Evolutionary conservation across 2,113 vertebrate species (phyloP).

Genomic region (Trogon melanurus): DNA sequence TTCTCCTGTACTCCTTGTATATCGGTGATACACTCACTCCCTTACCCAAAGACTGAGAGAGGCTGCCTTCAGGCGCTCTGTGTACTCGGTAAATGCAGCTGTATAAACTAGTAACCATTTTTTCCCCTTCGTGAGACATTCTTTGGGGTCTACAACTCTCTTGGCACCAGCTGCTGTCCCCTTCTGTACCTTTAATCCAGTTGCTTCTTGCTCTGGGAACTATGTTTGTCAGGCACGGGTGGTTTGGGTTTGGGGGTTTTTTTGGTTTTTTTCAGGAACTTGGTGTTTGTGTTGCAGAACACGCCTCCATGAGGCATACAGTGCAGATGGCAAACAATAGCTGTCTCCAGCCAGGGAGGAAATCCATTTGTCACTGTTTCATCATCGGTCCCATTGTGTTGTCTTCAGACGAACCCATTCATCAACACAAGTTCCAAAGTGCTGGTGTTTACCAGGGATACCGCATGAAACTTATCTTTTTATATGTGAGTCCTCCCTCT

Average conservation of each 20-base stretch:
- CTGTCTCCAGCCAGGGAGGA: neutral
- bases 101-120: neutral
- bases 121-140: neutral
- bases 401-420: conserved; percentile 22
- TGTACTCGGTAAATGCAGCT: neutral
- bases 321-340: conserved; percentile 54
- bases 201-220: neutral
- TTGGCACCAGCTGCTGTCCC: neutral
- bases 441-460: neutral
- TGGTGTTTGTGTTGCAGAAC: neutral
- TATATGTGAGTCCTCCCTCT: neutral
- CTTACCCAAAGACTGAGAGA: neutral
- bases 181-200: neutral
- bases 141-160: neutral
- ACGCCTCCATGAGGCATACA: neutral
- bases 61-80: neutral
- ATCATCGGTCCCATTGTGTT: conserved; percentile 29
- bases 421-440: neutral
- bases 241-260: no score
- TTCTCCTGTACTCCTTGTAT: neutral
- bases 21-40: neutral
- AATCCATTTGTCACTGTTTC: conserved; percentile 56
- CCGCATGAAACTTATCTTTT: neutral
- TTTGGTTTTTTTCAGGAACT: neutral
- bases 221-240: neutral